Percentiles rank a stretch among this genome's conserved stretches.
Conservation (phyloP, 2,113 vertebrate species). For the Rhabdomys dilectus region DNA sequence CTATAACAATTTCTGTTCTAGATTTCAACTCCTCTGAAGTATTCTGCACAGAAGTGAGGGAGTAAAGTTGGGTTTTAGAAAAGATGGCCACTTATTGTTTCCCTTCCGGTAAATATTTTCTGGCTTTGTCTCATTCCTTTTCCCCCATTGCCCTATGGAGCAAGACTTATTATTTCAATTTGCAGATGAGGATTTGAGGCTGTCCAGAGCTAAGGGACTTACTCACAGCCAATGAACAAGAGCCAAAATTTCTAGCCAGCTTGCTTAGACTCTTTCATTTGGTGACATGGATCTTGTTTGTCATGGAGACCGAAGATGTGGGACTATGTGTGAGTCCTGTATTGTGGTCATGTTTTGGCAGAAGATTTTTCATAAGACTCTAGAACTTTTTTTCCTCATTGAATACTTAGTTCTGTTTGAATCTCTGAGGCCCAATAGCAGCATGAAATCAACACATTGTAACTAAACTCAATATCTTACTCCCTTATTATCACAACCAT, state of each 20-base stretch:
- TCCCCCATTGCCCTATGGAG: background rate
- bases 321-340: background rate
- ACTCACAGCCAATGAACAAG: background rate
- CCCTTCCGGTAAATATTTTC: background rate
- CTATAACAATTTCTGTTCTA: background rate
- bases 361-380: slow-evolving; percentile 28
- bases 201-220: slow-evolving; percentile 37
- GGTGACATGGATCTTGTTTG: background rate
- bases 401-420: background rate
- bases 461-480: background rate
- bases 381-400: background rate
- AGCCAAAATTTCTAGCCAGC: background rate
- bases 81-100: background rate
- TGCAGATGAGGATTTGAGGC: slow-evolving; percentile 50
- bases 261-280: background rate
- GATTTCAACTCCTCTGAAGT: background rate
- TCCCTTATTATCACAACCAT: background rate
- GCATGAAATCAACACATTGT: background rate
- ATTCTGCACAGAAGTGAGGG: background rate
- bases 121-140: background rate
- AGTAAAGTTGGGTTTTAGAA: background rate
- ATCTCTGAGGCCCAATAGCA: background rate
- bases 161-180: slow-evolving; percentile 55
- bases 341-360: background rate
- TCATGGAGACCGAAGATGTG: background rate